Conservation (phyloP, 2,113 vertebrate species). For the Toxotes jaculatrix region DNA sequence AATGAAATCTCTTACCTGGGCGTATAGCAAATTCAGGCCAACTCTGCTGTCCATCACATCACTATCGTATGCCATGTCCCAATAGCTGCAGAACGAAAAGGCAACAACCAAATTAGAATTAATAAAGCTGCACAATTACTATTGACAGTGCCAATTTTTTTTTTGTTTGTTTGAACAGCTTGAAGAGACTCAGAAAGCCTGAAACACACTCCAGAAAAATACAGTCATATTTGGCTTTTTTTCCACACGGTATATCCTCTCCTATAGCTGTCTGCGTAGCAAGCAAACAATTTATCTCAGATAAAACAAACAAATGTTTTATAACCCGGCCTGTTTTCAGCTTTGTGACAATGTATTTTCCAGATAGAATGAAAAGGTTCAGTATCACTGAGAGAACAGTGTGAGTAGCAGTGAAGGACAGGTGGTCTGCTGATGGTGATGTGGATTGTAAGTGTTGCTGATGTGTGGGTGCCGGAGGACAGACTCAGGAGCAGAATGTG, state of each 20-base stretch:
- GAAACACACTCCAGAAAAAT: not conserved
- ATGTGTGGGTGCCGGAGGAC: constrained; percentile 25
- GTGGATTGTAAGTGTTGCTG: constrained; percentile 6
- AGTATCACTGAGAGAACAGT: not conserved
- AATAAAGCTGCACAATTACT: not conserved
- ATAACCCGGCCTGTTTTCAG: too few relatives aligned
- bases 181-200: not conserved
- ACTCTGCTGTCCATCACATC: constrained; percentile 98
- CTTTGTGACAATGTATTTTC: not conserved
- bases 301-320: not conserved
- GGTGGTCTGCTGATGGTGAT: not conserved
- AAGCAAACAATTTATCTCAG: too few relatives aligned
- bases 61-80: constrained; percentile 94
- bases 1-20: constrained; percentile 87
- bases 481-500: not conserved
- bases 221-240: not conserved
- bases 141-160: not conserved
- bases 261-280: not conserved
- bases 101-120: not conserved
- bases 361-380: not conserved
- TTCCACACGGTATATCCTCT: not conserved
- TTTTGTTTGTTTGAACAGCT: not conserved
- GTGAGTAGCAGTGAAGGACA: not conserved
- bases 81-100: constrained; percentile 87
- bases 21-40: constrained; percentile 94